A percentile compares a stretch with the other conserved stretches of the same genome.
These are phyloP conservation scores for Agrypnus murinus DNA, from an alignment of 2,888 invertebrate genomes.

Conservation along the genomic window DNA sequence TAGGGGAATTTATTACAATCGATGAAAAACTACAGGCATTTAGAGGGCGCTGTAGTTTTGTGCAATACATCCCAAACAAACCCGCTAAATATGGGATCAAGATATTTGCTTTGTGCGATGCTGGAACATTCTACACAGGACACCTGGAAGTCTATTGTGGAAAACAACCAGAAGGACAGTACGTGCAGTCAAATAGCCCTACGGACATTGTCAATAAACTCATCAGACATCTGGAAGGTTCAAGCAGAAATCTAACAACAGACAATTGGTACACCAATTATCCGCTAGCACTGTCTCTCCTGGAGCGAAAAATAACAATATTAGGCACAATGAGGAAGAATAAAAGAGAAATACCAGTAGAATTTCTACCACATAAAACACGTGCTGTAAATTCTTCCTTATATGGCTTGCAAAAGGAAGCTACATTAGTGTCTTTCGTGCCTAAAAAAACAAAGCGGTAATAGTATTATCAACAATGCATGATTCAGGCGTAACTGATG, in stretches of 20 bases:
- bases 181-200: constrained; percentile 43
- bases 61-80: constrained; percentile 54
- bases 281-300: constrained; percentile 52
- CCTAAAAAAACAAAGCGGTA: constrained; percentile 55
- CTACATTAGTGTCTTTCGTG: constrained; percentile 58
- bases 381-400: constrained; percentile 53
- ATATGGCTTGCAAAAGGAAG: constrained; percentile 59
- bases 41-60: constrained; percentile 44
- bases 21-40: constrained; percentile 48
- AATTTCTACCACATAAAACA: constrained; percentile 57
- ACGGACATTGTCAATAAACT: constrained; percentile 48
- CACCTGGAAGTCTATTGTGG: constrained; percentile 51
- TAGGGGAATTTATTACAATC: constrained; percentile 48
- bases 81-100: constrained; percentile 46
- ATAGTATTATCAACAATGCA: constrained; percentile 53
- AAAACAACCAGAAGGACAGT: constrained; percentile 51
- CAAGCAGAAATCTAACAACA: constrained; percentile 50
- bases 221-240: constrained; percentile 42
- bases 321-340: constrained; percentile 54
- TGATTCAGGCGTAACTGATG: constrained; percentile 49
- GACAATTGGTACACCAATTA: constrained; percentile 59
- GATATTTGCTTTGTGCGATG: constrained; percentile 51
- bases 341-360: constrained; percentile 60
- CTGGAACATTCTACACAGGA: constrained; percentile 41
- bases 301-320: constrained; percentile 16